Base-by-base conservation (phyloP, 2,797 vertebrate species). In the Huso huso region DNA sequence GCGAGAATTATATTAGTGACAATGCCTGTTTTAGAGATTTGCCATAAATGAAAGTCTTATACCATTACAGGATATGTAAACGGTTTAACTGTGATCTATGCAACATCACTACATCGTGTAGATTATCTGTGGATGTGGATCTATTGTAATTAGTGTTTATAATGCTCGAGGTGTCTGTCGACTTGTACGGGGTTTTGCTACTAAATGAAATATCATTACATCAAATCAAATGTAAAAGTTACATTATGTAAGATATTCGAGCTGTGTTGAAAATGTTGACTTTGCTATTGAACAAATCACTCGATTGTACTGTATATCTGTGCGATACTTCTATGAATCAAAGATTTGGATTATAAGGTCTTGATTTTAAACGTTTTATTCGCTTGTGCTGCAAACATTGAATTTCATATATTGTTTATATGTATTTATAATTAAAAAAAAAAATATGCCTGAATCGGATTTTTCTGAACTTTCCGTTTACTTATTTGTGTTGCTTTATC, bases 381-480 rank as follows among this genome's bases (percentile, higher is more conserved):
- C 79, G 81, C 79, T 87, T 86, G 82, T 85, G 89, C 89, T 86
- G 82, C 81, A 83, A n/a, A 87, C 83, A 87, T 62, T 87, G 82
- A 81, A 85, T 89, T 90, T 89, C 88, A 89, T 88, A 89, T 88
- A 89, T 77, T 92, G 91, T 93, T 93, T 92, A 92, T 91, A 90
- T 94, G 92, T 94, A 85, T 94, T 95, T 93, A 93, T 93, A 92
- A 93, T 88, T 89, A 91, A 91, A 91, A 84, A 91, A 91, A 84
- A 84, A 83, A 80, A 75, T 89, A 87, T 86, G 83, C 81, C 83
- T 78, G 77, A 77, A 80, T 60, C 12, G 48, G 60, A 58, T 62
- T 75, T 73, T 65, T 67, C 71, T 78, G 55, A 82, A 75, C 68
- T 65, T 48, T 62, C 8, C 57, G 49, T 7, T 2, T 7, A 48